These are phyloP conservation scores for Anthoptus insignis DNA, from an alignment of 2,888 invertebrate genomes.

Conservation along the genomic window DNA sequence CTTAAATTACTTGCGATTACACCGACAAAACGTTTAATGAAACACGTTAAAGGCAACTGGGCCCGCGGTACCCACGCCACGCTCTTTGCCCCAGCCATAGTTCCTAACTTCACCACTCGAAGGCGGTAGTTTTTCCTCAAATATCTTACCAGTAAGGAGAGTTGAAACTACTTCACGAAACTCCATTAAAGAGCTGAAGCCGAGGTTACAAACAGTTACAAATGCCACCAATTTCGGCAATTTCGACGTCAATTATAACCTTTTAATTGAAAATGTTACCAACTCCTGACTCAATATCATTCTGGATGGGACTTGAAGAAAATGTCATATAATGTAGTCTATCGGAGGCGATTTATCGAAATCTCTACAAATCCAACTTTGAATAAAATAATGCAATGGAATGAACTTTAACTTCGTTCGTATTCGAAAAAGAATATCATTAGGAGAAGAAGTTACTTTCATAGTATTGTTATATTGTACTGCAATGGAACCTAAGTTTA, in stretches of 20 bases:
- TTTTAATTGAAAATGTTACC: slow-evolving; percentile 78
- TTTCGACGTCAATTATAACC: slow-evolving; percentile 76
- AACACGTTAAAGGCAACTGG: slow-evolving; percentile 84
- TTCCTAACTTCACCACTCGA: slow-evolving; percentile 82
- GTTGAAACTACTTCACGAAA: slow-evolving; percentile 84
- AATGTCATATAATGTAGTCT: slow-evolving; percentile 47
- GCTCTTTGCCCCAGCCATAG: slow-evolving; percentile 64
- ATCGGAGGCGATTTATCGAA: slow-evolving; percentile 35
- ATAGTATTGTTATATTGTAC: slow-evolving; percentile 20
- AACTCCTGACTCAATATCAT: slow-evolving; percentile 52
- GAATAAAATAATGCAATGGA: slow-evolving; percentile 37
- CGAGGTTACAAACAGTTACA: slow-evolving; percentile 81
- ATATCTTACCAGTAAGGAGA: slow-evolving; percentile 85
- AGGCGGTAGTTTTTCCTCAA: slow-evolving; percentile 84
- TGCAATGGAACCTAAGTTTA: slow-evolving; percentile 26
- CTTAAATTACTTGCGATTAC: slow-evolving; percentile 87
- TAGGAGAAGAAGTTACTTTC: slow-evolving; percentile 29
- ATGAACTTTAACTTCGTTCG: slow-evolving; percentile 37
- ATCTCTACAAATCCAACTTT: slow-evolving; percentile 30
- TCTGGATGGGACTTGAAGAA: slow-evolving; percentile 35
- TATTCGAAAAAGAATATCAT: slow-evolving; percentile 32
- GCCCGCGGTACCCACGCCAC: slow-evolving; percentile 59
- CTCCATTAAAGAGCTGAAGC: slow-evolving; percentile 84
- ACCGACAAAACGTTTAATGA: slow-evolving; percentile 86
- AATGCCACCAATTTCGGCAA: slow-evolving; percentile 80